Base-by-base conservation (phyloP, 2,113 vertebrate genomes). In the Panurus biarmicus region DNA sequence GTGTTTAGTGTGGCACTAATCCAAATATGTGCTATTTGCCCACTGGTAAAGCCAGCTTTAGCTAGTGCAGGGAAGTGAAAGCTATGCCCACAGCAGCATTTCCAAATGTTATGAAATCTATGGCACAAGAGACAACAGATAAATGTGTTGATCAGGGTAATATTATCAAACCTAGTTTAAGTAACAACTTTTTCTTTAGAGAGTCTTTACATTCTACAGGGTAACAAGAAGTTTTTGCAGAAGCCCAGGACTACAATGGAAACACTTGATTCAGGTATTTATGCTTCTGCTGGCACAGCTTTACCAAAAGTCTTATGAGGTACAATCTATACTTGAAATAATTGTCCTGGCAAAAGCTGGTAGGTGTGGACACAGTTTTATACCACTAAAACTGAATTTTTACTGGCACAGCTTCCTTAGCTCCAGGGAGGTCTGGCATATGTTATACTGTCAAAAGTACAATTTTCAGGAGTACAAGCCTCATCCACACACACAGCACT, bases 21-120 rank as follows among this genome's bases (percentile, higher is more conserved):
- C 96, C 96, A 97, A 97, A 95, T 89, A 96, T 14, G 90, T 72
- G 95, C 89, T 91, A 83, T 94, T 91, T 96, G 92, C 95, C 96
- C 91, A 93, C 66, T 95, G 90, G 89, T 95, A 94, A 96, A 97
- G 94, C 70, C 87, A 96, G 94, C 87, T 95, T 94, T 77, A 94
- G 94, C 89, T 87, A 77, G 65, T 42, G 73, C 62, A 92, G 66
- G 45, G 54, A 81, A 53, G 38, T 74, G 78, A 90, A 84, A 69
- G 80, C 58, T 90, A 31, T 89, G 60, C 75, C 86, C 10, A 29
- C 16, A 89, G 93, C 72, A 70, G 21, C 19, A 58, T 44, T 91
- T 91, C 16, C 19, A 67, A 77, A 44, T 33, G 9, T 61, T 70
- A 93, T 80, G 45, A 81, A 73, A 90, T 72, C 42, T 44, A 33